These are phyloP conservation scores for Sebastes steindachneri DNA, from an alignment of 2,797 vertebrate genomes.

Conservation along the genomic window DNA sequence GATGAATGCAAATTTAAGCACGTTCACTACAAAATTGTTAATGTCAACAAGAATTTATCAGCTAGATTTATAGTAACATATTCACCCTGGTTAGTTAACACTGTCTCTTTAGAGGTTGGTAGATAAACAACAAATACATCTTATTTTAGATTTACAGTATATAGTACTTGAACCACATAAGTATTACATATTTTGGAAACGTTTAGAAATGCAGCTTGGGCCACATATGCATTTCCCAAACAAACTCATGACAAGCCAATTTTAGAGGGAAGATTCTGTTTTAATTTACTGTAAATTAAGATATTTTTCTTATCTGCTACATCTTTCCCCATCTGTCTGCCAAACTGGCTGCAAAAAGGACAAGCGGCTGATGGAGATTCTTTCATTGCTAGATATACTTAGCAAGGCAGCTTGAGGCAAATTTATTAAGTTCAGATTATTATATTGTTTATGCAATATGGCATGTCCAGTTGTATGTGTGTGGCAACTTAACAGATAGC, in stretches of 20 bases:
- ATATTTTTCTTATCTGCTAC: conserved; percentile 24
- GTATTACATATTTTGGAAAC: neutral
- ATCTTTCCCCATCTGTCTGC: conserved; percentile 12
- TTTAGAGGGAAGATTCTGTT: neutral
- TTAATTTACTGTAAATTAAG: conserved; percentile 8
- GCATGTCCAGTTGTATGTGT: conserved; percentile 45
- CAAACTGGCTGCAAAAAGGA: conserved; percentile 20
- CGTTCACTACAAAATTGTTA: neutral
- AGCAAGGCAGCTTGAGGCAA: conserved; percentile 14
- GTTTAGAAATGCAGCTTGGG: neutral
- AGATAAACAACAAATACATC: conserved; percentile 3
- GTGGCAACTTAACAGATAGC: conserved; percentile 50
- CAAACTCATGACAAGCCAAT: neutral
- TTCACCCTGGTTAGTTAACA: neutral
- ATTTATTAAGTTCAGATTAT: conserved; percentile 67
- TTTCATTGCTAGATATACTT: conserved; percentile 8
- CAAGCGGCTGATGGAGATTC: conserved; percentile 8
- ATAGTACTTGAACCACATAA: neutral
- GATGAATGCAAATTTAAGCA: conserved; percentile 6
- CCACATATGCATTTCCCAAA: neutral
- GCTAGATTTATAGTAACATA: neutral
- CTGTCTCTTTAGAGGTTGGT: neutral
- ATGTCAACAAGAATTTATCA: conserved; percentile 40
- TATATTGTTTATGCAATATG: conserved; percentile 61
- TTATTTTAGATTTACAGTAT: neutral